Evolutionary conservation across 2,888 invertebrate species (phyloP), one percentile per base, ranked within the genome.

Genomic region (Leucania comma): DNA sequence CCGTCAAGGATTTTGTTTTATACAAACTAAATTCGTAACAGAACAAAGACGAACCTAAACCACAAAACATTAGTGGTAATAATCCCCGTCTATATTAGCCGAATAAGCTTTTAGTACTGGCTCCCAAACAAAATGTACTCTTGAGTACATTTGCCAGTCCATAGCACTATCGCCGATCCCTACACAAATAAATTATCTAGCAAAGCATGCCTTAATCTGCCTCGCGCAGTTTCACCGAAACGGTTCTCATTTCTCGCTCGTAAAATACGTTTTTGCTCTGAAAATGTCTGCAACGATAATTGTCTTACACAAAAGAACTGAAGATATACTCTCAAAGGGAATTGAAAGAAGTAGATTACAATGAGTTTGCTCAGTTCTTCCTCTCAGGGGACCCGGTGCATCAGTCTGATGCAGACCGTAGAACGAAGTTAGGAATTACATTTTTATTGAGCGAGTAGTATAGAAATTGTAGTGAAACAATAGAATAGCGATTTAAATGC

Each of bases 291-390:
- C 89, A 89, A 90, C 90, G 91, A 93, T 94, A 94, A 94, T 94
- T 94, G 93, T 92, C 91, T 93, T 91, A 90, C 91, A 93, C 91
- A 93, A 94, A 93, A 92, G 92, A 91, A 87, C 90, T 90, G 86
- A 88, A 90, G 90, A 92, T 92, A 89, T 91, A 91, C 90, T 90
- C 90, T 90, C 94, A 93, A 93, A 94, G 91, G 91, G 89, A 90
- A 92, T 91, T 91, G 92, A 91, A 92, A 91, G 93, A 93, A 93
- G 92, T 93, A 93, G 93, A 94, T 94, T 93, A 94, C 91, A 89
- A 90, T 89, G 89, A 89, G 86, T 81, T 83, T 87, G 75, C 80
- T 71, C 81, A 80, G 83, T 82, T 83, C 75, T 62, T 71, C 71
- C 57, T 80, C 84, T 78, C 84, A 59, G 72, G 80, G 77, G 84